Percentiles rank a stretch among this genome's conserved stretches.
Conservation (phyloP, 2,113 vertebrate species). For the Damaliscus lunatus region DNA sequence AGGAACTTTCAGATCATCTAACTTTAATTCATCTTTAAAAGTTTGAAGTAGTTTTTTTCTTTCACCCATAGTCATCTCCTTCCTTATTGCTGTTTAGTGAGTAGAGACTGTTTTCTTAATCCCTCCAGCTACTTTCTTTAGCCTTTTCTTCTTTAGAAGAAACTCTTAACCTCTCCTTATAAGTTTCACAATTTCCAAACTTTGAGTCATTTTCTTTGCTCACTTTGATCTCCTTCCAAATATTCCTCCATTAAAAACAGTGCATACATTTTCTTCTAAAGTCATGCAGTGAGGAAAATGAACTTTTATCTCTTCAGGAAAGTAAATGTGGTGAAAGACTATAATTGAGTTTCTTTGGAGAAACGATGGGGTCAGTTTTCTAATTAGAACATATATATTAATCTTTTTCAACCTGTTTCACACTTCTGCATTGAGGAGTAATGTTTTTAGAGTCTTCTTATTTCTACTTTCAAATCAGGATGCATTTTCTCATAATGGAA, state of each 20-base stretch:
- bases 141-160: not conserved
- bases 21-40: not conserved
- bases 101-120: not conserved
- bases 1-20: not conserved
- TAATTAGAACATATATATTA: not conserved
- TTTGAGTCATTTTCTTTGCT: not conserved
- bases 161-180: not conserved
- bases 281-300: not conserved
- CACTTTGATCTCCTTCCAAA: not conserved
- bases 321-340: not conserved
- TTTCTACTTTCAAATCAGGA: not conserved
- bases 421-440: rapidly evolving
- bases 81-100: not conserved
- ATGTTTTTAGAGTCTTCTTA: not conserved
- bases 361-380: not conserved
- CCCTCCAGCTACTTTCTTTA: not conserved
- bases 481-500: not conserved
- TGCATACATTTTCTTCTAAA: not conserved
- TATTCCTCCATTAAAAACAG: not conserved
- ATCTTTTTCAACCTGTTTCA: not conserved
- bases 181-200: not conserved
- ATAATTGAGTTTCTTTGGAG: not conserved
- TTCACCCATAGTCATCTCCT: not conserved
- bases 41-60: not conserved
- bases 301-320: not conserved